A percentile compares a stretch with the other conserved stretches of the same genome.
Evolutionary conservation across 2,888 invertebrate species (phyloP).

Genomic region (Meiosimyza platycephala): DNA sequence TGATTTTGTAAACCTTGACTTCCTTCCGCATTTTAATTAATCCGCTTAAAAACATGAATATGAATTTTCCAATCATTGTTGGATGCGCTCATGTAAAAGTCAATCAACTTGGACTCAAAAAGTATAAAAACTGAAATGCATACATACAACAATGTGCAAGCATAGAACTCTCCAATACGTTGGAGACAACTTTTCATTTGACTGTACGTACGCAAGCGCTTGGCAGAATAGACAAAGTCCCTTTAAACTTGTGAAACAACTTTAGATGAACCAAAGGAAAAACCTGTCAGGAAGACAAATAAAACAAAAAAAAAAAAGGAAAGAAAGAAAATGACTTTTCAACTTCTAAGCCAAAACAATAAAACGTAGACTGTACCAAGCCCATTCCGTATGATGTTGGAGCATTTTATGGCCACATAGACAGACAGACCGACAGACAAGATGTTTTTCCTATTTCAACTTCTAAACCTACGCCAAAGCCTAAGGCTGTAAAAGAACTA

Average conservation of each 20-base stretch:
- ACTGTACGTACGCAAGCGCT: too few species aligned
- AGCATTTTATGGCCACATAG: constrained; percentile 2
- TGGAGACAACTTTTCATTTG: too few species aligned
- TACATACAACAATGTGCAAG: too few species aligned
- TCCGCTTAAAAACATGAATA: too few species aligned
- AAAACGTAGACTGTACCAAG: constrained; percentile 12
- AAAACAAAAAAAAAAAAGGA: neutral
- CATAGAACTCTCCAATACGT: too few species aligned
- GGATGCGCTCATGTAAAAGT: too few species aligned
- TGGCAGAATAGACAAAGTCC: neutral
- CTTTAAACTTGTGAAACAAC: neutral
- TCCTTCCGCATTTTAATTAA: too few species aligned
- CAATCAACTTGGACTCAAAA: too few species aligned
- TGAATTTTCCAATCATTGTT: too few species aligned
- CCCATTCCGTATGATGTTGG: neutral
- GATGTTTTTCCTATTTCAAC: neutral
- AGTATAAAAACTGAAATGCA: too few species aligned
- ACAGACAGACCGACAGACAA: neutral
- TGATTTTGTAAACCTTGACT: too few species aligned
- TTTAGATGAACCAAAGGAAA: constrained; percentile 1
- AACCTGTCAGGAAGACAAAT: neutral
- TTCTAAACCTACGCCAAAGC: constrained; percentile 2
- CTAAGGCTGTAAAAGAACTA: constrained; percentile 5
- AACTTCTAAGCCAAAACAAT: neutral
- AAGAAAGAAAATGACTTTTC: constrained; percentile 7